Conservation (phyloP, 2,113 vertebrate genomes). For the Mus pahari region DNA sequence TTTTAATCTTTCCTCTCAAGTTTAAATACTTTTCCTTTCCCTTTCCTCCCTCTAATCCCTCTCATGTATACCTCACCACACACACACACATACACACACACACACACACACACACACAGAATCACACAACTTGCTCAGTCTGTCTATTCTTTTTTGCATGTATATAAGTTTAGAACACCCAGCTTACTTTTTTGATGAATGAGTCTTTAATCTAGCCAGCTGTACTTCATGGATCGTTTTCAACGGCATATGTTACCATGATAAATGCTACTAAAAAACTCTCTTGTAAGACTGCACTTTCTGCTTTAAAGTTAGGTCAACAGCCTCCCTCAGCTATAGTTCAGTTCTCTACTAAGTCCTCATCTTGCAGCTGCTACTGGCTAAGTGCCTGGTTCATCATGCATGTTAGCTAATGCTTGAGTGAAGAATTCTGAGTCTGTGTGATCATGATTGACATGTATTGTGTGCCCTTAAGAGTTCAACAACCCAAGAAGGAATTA, state of each 20-base stretch:
- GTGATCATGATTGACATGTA: background rate
- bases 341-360: conserved; percentile 3
- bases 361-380: background rate
- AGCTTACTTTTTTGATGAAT: background rate
- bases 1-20: background rate
- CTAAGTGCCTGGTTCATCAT: background rate
- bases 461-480: background rate
- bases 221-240: conserved; percentile 31
- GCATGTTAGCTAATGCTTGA: background rate
- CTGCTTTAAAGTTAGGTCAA: background rate
- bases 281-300: background rate
- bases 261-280: background rate
- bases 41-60: background rate
- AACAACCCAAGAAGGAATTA: background rate
- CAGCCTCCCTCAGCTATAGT: background rate
- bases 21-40: background rate
- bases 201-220: background rate
- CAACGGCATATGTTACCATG: background rate
- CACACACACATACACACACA: too few species aligned
- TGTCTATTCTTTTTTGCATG: background rate
- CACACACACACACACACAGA: background rate
- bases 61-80: background rate
- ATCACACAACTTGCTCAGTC: background rate
- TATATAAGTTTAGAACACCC: background rate
- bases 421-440: background rate